Evolutionary conservation across 2,888 invertebrate species (phyloP).

Genomic region (Aleiodes leptofemur): DNA sequence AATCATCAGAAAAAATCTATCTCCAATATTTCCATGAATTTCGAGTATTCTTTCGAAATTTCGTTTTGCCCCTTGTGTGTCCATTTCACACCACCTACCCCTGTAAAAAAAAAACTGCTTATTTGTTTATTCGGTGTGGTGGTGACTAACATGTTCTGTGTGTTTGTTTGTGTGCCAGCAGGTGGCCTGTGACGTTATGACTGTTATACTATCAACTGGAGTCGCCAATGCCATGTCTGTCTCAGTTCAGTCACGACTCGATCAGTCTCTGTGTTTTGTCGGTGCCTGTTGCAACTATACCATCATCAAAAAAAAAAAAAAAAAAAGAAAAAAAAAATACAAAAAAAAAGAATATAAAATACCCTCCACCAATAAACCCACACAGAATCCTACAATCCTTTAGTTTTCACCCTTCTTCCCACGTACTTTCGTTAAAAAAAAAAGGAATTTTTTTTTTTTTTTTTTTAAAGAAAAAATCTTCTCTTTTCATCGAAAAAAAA

Average conservation of each 20-base stretch:
- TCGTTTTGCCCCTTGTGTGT: too few species aligned
- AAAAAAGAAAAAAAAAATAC: conserved; percentile 26
- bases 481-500: conserved; percentile 6
- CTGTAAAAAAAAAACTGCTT: conserved; percentile 14
- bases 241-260: conserved; percentile 66
- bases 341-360: conserved; percentile 35
- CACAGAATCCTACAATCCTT: conserved; percentile 34
- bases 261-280: conserved; percentile 69
- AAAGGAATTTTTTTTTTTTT: too few species aligned
- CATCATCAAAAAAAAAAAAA: conserved; percentile 39
- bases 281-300: conserved; percentile 62
- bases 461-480: conserved; percentile 39
- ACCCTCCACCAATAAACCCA: conserved; percentile 42
- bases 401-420: conserved; percentile 36
- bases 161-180: conserved; percentile 76
- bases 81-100: too few species aligned
- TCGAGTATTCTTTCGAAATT: too few species aligned
- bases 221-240: conserved; percentile 75
- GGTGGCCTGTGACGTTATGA: conserved; percentile 76
- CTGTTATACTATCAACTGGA: conserved; percentile 72
- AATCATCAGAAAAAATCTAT: too few species aligned
- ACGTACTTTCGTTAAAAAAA: conserved; percentile 27
- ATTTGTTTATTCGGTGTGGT: conserved; percentile 69
- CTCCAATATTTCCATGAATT: too few species aligned
- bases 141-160: conserved; percentile 75